phyloP scores from a whole-genome alignment of 2,113 vertebrate species.

The Boulengeromyrus knoepffleri region DNA sequence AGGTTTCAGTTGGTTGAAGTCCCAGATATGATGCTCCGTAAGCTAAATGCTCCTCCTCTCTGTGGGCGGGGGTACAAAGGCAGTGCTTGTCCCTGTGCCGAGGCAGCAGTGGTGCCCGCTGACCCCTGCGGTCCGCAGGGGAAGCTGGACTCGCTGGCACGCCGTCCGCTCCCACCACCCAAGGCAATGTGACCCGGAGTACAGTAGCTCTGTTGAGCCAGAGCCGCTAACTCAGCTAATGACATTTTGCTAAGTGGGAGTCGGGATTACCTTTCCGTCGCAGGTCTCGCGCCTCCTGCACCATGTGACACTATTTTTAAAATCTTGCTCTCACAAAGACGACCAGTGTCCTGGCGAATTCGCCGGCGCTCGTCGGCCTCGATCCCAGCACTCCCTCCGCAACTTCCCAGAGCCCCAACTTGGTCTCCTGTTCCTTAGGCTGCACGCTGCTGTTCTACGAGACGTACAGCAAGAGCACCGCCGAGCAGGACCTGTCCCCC shows the following conservation, averaged over 20 bases:
- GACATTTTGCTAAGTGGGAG: background rate
- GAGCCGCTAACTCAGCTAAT: background rate
- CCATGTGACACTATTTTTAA: background rate
- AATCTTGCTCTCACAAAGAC: background rate
- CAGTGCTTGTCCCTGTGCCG: background rate
- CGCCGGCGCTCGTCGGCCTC: background rate
- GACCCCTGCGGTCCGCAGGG: background rate
- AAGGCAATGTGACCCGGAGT: background rate
- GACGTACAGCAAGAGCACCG: slow-evolving; percentile 75
- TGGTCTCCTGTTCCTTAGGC: slow-evolving; percentile 54
- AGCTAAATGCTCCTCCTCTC: background rate
- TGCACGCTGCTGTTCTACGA: slow-evolving; percentile 92
- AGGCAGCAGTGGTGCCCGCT: background rate
- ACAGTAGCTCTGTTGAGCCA: background rate
- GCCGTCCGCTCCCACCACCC: background rate
- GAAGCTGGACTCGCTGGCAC: background rate
- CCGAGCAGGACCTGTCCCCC: slow-evolving; percentile 73
- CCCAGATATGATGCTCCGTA: background rate
- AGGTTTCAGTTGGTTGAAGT: background rate
- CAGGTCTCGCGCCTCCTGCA: background rate
- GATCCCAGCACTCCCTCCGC: background rate
- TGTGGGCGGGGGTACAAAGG: background rate
- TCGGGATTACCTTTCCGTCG: background rate
- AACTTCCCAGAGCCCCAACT: background rate
- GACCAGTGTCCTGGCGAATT: background rate